Evolutionary conservation across 2,888 invertebrate genomes (phyloP).

Genomic region (Habrosyne pyritoides): DNA sequence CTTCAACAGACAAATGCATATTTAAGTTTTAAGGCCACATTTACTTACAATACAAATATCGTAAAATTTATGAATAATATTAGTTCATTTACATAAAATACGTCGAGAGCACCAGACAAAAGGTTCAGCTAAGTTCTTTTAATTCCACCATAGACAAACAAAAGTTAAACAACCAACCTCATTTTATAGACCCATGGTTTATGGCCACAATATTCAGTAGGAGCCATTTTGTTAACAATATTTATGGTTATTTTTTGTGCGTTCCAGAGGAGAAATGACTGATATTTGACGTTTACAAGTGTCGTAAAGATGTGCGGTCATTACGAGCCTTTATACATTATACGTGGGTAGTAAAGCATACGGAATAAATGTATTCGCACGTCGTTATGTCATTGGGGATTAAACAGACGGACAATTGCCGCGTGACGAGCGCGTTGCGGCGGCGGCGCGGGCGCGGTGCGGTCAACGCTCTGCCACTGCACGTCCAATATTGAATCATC

Average conservation of each 20-base stretch:
- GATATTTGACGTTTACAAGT: constrained; percentile 79
- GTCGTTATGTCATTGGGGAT: constrained; percentile 61
- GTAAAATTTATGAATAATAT: constrained; percentile 75
- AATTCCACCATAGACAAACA: constrained; percentile 71
- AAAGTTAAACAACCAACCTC: constrained; percentile 77
- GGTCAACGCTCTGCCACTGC: not conserved
- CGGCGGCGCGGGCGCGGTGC: no score
- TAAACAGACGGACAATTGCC: constrained; percentile 44
- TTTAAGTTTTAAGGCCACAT: not conserved
- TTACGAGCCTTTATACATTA: constrained; percentile 66
- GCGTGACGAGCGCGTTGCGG: constrained; percentile 17
- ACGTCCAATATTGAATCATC: not conserved
- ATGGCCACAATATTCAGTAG: constrained; percentile 80
- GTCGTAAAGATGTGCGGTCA: constrained; percentile 77
- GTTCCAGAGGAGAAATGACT: constrained; percentile 64
- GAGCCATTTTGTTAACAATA: constrained; percentile 79
- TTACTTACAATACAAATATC: constrained; percentile 36
- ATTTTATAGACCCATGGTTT: constrained; percentile 75
- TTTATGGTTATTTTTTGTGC: constrained; percentile 77
- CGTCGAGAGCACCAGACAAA: constrained; percentile 60
- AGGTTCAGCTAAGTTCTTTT: constrained; percentile 66
- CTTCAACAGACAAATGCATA: constrained; percentile 23
- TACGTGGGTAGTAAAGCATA: constrained; percentile 53
- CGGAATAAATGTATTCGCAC: constrained; percentile 69
- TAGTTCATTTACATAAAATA: constrained; percentile 71